These are phyloP conservation scores for Gandaritis pyraliata DNA, from an alignment of 2,888 invertebrate species.

Conservation along the genomic window DNA sequence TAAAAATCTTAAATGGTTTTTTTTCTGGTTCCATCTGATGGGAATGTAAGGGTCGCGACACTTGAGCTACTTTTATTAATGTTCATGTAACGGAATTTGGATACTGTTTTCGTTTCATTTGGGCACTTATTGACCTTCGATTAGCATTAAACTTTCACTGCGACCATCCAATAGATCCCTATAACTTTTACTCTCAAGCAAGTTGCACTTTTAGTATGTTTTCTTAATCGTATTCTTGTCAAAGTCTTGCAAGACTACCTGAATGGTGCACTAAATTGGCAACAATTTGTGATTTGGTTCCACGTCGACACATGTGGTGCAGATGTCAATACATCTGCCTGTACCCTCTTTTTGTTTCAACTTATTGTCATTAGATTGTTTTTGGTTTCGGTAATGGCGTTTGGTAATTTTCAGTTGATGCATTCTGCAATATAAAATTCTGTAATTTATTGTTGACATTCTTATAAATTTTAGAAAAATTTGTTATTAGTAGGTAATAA, in stretches of 20 bases:
- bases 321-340: slow-evolving; percentile 40
- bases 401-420: neutral
- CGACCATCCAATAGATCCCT: neutral
- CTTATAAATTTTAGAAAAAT: too few relatives aligned
- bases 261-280: slow-evolving; percentile 14
- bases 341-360: slow-evolving; percentile 25
- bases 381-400: slow-evolving; percentile 3
- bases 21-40: slow-evolving; percentile 9
- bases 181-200: slow-evolving; percentile 1
- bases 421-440: neutral
- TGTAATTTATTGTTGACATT: neutral
- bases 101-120: slow-evolving; percentile 3
- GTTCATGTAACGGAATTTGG: slow-evolving; percentile 11
- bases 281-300: slow-evolving; percentile 24
- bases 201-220: neutral
- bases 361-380: slow-evolving; percentile 21
- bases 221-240: too few relatives aligned
- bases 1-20: slow-evolving; percentile 12
- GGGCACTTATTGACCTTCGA: slow-evolving; percentile 2
- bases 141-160: slow-evolving; percentile 5
- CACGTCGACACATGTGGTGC: slow-evolving; percentile 33
- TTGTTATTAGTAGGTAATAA: neutral
- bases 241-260: neutral
- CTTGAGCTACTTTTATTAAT: slow-evolving; percentile 20
- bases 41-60: slow-evolving; percentile 25